These are phyloP conservation scores for Pangasius macronema DNA, from an alignment of 2,797 vertebrate genomes.

Conservation along the genomic window DNA sequence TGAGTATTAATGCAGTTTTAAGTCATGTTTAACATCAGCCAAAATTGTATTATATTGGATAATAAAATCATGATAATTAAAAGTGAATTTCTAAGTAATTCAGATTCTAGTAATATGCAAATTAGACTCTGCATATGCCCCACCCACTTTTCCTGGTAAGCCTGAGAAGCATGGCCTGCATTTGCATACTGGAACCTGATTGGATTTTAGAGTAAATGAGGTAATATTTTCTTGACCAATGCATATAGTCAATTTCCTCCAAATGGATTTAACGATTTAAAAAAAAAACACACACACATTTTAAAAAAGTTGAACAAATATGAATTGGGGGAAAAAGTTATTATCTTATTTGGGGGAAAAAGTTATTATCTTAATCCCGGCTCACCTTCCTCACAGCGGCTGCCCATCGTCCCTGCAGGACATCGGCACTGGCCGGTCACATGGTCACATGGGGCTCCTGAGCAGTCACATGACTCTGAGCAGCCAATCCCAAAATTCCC, in stretches of 20 bases:
- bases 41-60: neutral
- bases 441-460: slow-evolving; percentile 77
- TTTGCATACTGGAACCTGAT: neutral
- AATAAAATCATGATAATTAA: neutral
- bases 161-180: neutral
- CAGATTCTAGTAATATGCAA: neutral
- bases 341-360: neutral
- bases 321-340: neutral
- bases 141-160: neutral
- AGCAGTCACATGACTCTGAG: slow-evolving; percentile 78
- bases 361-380: too few species aligned
- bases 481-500: slow-evolving; percentile 85
- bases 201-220: neutral
- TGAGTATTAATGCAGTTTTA: neutral
- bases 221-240: neutral
- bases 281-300: neutral
- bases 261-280: neutral
- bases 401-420: slow-evolving; percentile 76
- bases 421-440: slow-evolving; percentile 82
- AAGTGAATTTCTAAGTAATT: neutral
- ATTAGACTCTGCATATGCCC: neutral
- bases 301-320: neutral
- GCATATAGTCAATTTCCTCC: neutral
- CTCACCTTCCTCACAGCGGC: slow-evolving; percentile 84
- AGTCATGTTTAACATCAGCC: neutral